Evolutionary conservation across 2,797 vertebrate species (phyloP).

Genomic region (Spinus pinus): DNA sequence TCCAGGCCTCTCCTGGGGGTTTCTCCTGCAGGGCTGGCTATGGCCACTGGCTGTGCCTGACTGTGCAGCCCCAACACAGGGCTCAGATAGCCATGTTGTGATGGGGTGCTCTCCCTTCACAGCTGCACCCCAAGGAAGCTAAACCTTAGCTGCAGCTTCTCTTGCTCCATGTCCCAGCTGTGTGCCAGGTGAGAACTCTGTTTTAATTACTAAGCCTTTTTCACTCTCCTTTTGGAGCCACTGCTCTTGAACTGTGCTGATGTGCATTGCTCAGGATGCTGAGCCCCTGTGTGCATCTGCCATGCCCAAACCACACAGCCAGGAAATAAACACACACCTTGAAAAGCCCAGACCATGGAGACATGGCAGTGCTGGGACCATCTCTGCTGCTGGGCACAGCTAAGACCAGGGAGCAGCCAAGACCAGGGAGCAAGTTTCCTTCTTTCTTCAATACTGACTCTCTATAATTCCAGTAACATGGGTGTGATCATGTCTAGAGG

Average conservation of each 20-base stretch:
- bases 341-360: fast-evolving
- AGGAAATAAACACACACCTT: not conserved
- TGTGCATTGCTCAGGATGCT: not conserved
- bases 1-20: not conserved
- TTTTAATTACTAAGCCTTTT: not conserved
- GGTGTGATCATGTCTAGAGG: not conserved
- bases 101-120: not conserved
- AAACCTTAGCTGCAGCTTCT: not conserved
- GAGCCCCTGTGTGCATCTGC: not conserved
- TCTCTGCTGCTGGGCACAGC: not conserved
- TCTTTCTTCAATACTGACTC: not conserved
- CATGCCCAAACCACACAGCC: not conserved
- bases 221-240: not conserved
- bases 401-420: not conserved
- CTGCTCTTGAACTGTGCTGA: not conserved
- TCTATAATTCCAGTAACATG: not conserved
- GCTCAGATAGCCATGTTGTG: not conserved
- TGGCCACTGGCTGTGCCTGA: not conserved
- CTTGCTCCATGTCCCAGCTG: not conserved
- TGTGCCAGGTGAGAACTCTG: not conserved
- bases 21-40: not conserved
- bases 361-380: not conserved
- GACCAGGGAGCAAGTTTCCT: not conserved
- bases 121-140: not conserved
- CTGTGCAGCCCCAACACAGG: not conserved